Evolutionary conservation across 2,797 vertebrate genomes (phyloP).

Genomic region (Sebastes dallii): DNA sequence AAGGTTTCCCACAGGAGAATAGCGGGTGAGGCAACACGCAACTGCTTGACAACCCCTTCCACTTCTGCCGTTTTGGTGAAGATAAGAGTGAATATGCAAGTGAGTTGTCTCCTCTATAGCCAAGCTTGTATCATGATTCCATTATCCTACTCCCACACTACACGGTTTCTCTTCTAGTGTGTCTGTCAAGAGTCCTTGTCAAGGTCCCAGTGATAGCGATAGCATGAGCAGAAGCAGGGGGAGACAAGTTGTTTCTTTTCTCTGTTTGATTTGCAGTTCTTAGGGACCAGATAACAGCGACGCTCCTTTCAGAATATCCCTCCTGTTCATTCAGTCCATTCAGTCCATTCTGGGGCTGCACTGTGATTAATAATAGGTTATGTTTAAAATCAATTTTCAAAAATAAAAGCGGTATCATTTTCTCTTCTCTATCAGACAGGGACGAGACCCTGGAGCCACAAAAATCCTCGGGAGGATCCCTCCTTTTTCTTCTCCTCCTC

Average conservation of each 20-base stretch:
- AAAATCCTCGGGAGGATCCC: conserved; percentile 60
- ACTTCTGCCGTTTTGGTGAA: conserved; percentile 49
- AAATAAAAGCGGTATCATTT: conserved; percentile 75
- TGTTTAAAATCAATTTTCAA: conserved; percentile 69
- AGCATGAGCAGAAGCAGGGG: conserved; percentile 53
- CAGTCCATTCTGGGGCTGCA: conserved; percentile 51
- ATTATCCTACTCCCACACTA: conserved; percentile 48
- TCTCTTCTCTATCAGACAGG: conserved; percentile 40
- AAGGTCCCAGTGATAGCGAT: conserved; percentile 56
- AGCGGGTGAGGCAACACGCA: conserved; percentile 20
- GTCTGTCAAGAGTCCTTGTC: conserved; percentile 60
- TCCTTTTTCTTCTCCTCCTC: conserved; percentile 23
- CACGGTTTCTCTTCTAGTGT: conserved; percentile 53
- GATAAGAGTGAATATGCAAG: conserved; percentile 63
- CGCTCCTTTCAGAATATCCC: conserved; percentile 27
- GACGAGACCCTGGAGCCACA: conserved; percentile 41
- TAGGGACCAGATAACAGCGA: conserved; percentile 35
- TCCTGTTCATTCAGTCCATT: conserved; percentile 44
- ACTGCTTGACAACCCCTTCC: conserved; percentile 47
- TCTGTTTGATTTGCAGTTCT: conserved; percentile 53
- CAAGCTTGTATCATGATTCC: conserved; percentile 43
- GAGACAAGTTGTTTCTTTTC: conserved; percentile 54
- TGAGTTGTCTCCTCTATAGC: conserved; percentile 34
- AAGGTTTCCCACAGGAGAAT: conserved; percentile 51
- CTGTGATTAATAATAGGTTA: conserved; percentile 65